Evolutionary conservation across 2,797 vertebrate genomes (phyloP).

Genomic region (Acipenser transmontanus): DNA sequence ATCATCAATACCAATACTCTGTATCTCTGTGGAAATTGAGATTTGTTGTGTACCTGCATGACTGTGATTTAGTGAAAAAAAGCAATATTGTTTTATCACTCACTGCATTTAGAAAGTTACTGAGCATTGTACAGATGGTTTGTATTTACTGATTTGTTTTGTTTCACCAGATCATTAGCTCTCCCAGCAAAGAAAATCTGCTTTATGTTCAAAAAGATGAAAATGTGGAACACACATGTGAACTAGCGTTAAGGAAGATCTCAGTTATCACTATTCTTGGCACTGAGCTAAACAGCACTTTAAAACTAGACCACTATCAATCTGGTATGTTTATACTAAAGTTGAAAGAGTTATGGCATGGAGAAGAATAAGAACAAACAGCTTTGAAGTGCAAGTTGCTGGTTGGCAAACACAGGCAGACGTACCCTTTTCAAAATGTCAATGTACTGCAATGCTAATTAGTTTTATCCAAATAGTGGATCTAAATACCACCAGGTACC

Average conservation of each 20-base stretch:
- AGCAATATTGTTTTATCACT: too few species aligned
- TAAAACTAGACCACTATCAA: conserved; percentile 50
- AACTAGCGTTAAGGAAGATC: conserved; percentile 55
- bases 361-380: too few species aligned
- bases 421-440: too few species aligned
- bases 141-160: background rate
- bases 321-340: conserved; percentile 13
- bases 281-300: conserved; percentile 34
- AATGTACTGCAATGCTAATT: too few species aligned
- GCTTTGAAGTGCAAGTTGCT: too few species aligned
- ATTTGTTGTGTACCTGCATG: background rate
- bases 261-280: conserved; percentile 53
- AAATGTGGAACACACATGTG: conserved; percentile 50
- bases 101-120: too few species aligned
- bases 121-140: too few species aligned
- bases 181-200: conserved; percentile 47
- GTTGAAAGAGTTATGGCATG: too few species aligned
- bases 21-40: background rate
- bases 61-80: too few species aligned
- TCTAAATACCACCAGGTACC: too few species aligned
- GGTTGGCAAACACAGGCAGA: too few species aligned
- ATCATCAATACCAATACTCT: background rate
- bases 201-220: conserved; percentile 54
- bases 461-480: too few species aligned
- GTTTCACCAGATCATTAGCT: conserved; percentile 53